Evolutionary conservation across 35 echinoderm and acorn worm species (phyloP), one percentile per base, ranked within the genome.

Genomic region (Lytechinus variegatus): DNA sequence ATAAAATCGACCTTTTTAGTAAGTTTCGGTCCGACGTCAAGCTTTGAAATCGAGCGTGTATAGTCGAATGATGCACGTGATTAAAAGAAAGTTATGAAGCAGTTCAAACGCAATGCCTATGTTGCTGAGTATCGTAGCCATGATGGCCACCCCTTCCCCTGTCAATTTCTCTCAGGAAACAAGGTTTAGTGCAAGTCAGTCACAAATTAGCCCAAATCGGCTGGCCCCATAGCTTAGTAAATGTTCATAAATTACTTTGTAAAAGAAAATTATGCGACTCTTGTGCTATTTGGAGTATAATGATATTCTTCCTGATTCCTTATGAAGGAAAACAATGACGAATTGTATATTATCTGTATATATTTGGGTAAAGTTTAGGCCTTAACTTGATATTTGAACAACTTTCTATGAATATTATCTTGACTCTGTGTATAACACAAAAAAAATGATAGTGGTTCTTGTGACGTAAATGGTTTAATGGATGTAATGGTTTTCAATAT

Each of bases 271-370:
- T 1, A 90, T 19, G 52, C 66, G 21, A 58, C 56, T 79, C 66
- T 79, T 79, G 66, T 79, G 6, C 14, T 79, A 6, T 79, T 79
- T 79, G 61, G 24, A 5, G 19, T 71, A 21, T 21, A 71, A 71
- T 71, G 13, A 24, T 71, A 21, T 24, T 71, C 61, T 21, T 24
- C 16, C 24, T 13, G 13, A 71, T 71, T 58, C 61, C 61, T 71
- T 71, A 3, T 21, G 19, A 71, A 71, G 61, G 61, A 71, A 10
- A 79, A 24, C n/a, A 79, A 8, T 79, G 66, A 79, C 66, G n/a
- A n/a, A 79, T 79, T 79, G 66, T 79, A 79, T 79, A 79, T 79
- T 79, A 79, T 79, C n/a, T 79, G 66, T 79, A 79, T 79, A 79
- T 79, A 79, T 79, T 79, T 79, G 19, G 66, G 66, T 79, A 79